These are phyloP conservation scores for Odiellus spinosus DNA, from an alignment of 2,888 invertebrate genomes.

Conservation along the genomic window DNA sequence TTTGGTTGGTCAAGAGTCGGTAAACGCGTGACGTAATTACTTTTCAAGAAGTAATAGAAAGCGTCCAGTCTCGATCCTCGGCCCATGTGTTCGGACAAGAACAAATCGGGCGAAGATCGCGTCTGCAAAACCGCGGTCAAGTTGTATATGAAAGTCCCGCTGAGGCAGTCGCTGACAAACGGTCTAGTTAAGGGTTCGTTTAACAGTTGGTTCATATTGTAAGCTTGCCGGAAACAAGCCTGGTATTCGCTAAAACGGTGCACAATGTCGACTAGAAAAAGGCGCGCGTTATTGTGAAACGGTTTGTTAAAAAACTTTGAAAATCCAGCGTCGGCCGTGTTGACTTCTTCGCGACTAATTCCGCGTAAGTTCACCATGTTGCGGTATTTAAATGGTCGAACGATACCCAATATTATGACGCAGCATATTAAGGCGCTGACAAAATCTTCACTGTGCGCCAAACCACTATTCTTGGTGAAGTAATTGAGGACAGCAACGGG, in stretches of 20 bases:
- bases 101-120: conserved; percentile 12
- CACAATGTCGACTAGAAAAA: conserved; percentile 18
- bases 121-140: conserved; percentile 14
- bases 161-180: conserved; percentile 5
- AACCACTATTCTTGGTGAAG: conserved; percentile 6
- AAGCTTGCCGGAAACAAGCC: conserved; percentile 23
- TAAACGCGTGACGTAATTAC: too few relatives aligned
- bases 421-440: conserved; percentile 8
- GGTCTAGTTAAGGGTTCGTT: conserved; percentile 2
- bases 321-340: conserved; percentile 10
- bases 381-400: neutral
- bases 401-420: conserved; percentile 6
- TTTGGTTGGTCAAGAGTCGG: too few relatives aligned
- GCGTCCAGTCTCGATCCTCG: conserved; percentile 27
- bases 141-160: conserved; percentile 17
- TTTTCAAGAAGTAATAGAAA: too few relatives aligned
- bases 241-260: conserved; percentile 30
- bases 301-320: conserved; percentile 18
- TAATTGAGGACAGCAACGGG: conserved; percentile 5
- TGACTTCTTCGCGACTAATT: conserved; percentile 1
- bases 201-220: conserved; percentile 26
- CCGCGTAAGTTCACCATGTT: neutral
- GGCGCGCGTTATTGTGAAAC: conserved; percentile 16
- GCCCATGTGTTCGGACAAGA: conserved; percentile 15
- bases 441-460: conserved; percentile 6